Base-by-base conservation (phyloP, 2,888 invertebrate genomes). In the Plutella xylostella region DNA sequence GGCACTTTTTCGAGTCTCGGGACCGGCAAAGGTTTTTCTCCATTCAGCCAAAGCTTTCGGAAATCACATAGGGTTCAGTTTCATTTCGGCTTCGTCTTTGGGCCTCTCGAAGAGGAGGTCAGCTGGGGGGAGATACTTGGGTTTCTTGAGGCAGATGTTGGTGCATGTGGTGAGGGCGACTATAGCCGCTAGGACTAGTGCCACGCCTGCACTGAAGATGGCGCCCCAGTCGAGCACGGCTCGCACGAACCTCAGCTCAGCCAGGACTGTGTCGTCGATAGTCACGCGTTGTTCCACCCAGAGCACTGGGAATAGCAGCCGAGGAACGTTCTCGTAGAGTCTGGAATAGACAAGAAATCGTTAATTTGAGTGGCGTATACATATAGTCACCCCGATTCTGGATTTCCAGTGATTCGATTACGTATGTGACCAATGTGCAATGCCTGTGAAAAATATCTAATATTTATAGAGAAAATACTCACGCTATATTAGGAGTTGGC, bases 251-350 rank as follows among this genome's bases (percentile, higher is more conserved):
- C 64, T 55, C n/a, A 93, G 64, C 42, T 88, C 86, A 0, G 70
- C 62, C 0, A 87, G 76, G 41, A 92, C 62, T 0, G 84, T 72
- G 0, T 86, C 79, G 0, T 88, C 86, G 1, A 92, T 77, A 12
- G 71, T 66, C 1, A 90, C 91, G 46, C 78, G 85, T 61, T 93
- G 89, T 57, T 91, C 89, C 56, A 94, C 90, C 93, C 93, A 94
- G 48, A 94, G 85, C 45, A 92, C 85, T 0, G 94, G 94, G 55
- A 93, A 88, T 62, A 88, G 88, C 53, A 90, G 83, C 43, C 72
- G 85, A 1, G 92, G 92, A 1, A 91, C 87, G 18, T 89, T 70
- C 52, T 86, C 79, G 64, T 88, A 92, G 35, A 92, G 61, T 1
- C 91, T 92, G 75, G 15, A 82, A 73, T 39, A 50, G 45, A n/a